phyloP scores from a whole-genome alignment of 1,140 invertebrate genomes.

The Drosophila albomicans region DNA sequence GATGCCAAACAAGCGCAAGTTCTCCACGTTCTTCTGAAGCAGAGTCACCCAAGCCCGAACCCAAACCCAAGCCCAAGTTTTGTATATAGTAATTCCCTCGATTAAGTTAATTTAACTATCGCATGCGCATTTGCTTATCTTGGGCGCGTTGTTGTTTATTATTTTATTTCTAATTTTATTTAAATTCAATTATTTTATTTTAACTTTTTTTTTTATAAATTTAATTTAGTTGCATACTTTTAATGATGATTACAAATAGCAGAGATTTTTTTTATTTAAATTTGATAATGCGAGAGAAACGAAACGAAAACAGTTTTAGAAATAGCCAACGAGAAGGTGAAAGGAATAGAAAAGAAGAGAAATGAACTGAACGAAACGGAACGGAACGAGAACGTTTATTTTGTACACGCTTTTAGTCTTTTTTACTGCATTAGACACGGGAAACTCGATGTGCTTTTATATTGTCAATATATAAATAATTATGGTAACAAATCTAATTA shows the following conservation, averaged over 20 bases:
- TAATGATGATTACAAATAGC: neutral
- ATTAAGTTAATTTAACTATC: neutral
- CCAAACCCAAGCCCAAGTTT: neutral
- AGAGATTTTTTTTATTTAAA: neutral
- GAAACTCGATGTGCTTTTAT: slow-evolving; percentile 34
- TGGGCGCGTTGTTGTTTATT: slow-evolving; percentile 7
- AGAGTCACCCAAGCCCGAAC: neutral
- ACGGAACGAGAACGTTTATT: neutral
- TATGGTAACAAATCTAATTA: neutral
- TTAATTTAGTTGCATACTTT: neutral
- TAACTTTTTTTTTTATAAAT: neutral
- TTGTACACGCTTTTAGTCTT: slow-evolving; percentile 14
- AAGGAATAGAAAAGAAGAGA: no score
- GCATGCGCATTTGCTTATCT: neutral
- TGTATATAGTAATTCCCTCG: no score
- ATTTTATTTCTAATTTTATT: neutral
- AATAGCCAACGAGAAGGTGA: no score
- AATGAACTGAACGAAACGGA: neutral
- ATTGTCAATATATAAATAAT: slow-evolving; percentile 19
- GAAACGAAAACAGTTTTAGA: no score
- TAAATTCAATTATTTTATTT: slow-evolving; percentile 17
- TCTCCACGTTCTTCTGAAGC: slow-evolving; percentile 77
- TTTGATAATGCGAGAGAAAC: neutral
- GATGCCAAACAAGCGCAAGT: slow-evolving; percentile 80
- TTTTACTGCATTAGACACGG: slow-evolving; percentile 22